A percentile compares a stretch with the other conserved stretches of the same genome.
Evolutionary conservation across 2,797 vertebrate genomes (phyloP).

Genomic region (Coendou prehensilis): DNA sequence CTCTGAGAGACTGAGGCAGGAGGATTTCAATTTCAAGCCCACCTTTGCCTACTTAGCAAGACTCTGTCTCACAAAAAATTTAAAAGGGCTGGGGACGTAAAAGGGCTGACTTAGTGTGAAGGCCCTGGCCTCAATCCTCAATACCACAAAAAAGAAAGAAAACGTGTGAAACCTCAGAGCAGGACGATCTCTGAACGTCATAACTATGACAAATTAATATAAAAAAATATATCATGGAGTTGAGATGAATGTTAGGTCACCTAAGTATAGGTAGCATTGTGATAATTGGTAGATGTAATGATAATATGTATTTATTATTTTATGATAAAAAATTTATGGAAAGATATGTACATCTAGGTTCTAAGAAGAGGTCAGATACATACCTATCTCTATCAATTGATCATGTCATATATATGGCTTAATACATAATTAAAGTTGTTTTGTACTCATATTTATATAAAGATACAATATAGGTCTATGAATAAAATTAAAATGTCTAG

Average conservation of each 20-base stretch:
- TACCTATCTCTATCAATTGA: neutral
- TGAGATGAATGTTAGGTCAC: neutral
- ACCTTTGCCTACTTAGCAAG: neutral
- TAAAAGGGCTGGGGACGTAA: neutral
- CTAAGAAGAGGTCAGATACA: conserved; percentile 19
- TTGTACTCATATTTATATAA: neutral
- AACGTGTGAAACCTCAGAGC: neutral
- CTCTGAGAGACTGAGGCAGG: neutral
- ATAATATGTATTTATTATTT: conserved; percentile 30
- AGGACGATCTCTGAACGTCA: conserved; percentile 52
- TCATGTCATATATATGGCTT: neutral
- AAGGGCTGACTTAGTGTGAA: neutral
- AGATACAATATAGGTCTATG: neutral
- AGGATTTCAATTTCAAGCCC: neutral
- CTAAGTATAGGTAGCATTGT: neutral
- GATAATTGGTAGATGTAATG: neutral
- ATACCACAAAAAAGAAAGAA: neutral
- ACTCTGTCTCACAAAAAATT: neutral
- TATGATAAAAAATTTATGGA: neutral
- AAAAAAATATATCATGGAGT: conserved; percentile 67
- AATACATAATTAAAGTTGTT: neutral
- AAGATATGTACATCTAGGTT: neutral
- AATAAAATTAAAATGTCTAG: neutral
- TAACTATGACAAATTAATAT: neutral
- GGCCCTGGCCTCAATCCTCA: neutral